These are phyloP conservation scores for Drosophila eohydei DNA, from an alignment of 2,888 invertebrate genomes.

Conservation along the genomic window DNA sequence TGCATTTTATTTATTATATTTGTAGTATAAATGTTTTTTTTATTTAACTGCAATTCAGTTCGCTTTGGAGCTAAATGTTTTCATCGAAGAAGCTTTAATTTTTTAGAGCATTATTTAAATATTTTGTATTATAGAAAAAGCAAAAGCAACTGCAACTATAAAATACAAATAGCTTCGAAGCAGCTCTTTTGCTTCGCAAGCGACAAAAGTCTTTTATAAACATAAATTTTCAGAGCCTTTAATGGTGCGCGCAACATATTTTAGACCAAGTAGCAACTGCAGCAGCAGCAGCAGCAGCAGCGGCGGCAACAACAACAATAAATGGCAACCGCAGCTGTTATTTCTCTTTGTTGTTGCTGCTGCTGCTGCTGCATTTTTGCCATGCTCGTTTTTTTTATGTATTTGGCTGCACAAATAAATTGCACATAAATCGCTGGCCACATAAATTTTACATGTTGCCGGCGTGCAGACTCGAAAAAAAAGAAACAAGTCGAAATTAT, in stretches of 20 bases:
- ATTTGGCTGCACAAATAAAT: conserved; percentile 76
- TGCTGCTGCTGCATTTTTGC: conserved; percentile 40
- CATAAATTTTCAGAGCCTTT: conserved; percentile 75
- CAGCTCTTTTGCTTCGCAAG: conserved; percentile 22
- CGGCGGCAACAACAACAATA: conserved; percentile 48
- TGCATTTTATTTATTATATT: too few relatives aligned
- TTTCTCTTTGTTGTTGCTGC: conserved; percentile 40
- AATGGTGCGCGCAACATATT: conserved; percentile 69
- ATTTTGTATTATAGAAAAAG: neutral
- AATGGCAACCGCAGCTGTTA: conserved; percentile 67
- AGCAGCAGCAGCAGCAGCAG: conserved; percentile 33
- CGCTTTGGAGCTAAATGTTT: neutral
- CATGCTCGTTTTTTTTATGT: conserved; percentile 47
- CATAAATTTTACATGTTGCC: conserved; percentile 78
- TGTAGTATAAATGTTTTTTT: too few relatives aligned
- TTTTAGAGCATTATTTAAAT: neutral
- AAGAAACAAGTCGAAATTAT: conserved; percentile 72
- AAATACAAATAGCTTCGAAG: conserved; percentile 16
- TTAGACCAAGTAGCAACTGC: conserved; percentile 49
- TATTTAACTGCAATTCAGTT: too few relatives aligned
- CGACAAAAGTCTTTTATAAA: conserved; percentile 65
- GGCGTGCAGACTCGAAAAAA: conserved; percentile 60
- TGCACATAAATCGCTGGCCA: conserved; percentile 79
- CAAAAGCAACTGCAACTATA: conserved; percentile 15
- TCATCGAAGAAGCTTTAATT: neutral